Percentiles rank a stretch among this genome's conserved stretches.
These are phyloP conservation scores for Barbus barbus DNA, from an alignment of 2,113 vertebrate genomes.

Conservation along the genomic window DNA sequence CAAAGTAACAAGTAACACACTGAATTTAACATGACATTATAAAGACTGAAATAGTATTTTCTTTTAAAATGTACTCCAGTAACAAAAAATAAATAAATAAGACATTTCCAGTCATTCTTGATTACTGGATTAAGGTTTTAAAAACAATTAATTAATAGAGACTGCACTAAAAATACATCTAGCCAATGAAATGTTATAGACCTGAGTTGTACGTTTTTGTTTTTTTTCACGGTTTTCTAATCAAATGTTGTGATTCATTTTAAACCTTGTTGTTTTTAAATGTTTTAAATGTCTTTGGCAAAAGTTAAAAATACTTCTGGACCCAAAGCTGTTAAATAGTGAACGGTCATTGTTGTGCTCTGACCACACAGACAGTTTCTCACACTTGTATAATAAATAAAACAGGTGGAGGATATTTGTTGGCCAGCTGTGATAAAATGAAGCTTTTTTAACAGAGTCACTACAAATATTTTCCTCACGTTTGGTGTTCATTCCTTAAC, in stretches of 20 bases:
- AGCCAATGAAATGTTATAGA: neutral
- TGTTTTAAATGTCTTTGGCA: neutral
- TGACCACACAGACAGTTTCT: conserved; percentile 26
- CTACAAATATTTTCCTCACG: conserved; percentile 22
- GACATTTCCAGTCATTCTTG: too few relatives aligned
- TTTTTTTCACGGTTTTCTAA: neutral
- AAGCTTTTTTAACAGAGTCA: conserved; percentile 15
- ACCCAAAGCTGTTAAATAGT: neutral
- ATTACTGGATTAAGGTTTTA: too few relatives aligned
- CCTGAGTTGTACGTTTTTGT: neutral
- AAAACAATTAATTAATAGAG: neutral
- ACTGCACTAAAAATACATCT: too few relatives aligned
- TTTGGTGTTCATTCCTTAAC: conserved; percentile 1
- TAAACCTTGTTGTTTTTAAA: neutral
- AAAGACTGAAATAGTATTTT: too few relatives aligned
- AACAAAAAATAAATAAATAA: too few relatives aligned
- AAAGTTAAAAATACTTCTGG: neutral
- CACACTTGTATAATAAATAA: neutral
- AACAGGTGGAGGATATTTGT: neutral
- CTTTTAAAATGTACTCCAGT: neutral
- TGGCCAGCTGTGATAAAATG: conserved; percentile 11
- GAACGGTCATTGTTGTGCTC: neutral
- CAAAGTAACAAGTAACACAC: too few relatives aligned
- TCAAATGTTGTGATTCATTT: neutral
- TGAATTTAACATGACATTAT: too few relatives aligned